Evolutionary conservation across 2,113 vertebrate genomes (phyloP), one percentile per base, ranked within the genome.

Genomic region (Camelus bactrianus): DNA sequence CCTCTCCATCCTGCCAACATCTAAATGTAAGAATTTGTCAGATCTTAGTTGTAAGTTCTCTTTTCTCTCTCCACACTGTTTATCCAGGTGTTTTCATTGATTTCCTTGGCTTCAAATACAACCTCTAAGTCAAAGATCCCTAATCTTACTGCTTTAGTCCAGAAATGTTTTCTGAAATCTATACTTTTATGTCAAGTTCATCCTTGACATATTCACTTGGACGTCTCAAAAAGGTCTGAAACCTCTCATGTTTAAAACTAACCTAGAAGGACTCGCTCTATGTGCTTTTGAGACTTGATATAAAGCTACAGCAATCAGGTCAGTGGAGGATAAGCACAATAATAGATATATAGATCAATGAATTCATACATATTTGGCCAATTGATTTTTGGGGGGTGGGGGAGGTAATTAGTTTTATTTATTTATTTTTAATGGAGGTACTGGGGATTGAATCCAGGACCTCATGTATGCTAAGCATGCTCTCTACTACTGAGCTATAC

Each of bases 61-160:
- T 62, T 69, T 75, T 60, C 3, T 58, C 28, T 75, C 26, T 38
- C 38, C 28, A 54, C 22, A 56, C 12, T 82, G 19, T 76, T 86
- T 76, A n/a, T 24, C 35, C n/a, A 15, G 26, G 26, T 46, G 52
- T 88, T 79, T 69, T 75, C n/a, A 73, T 60, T 56, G 67, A 81
- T 86, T 86, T 89, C n/a, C 62, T 87, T 93, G 52, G 19, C 48
- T 95, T 91, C 58, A 91, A 85, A 84, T 96, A 69, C 6, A 92
- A 35, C 64, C 69, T 64, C 54, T 60, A 90, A 42, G 13, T 16
- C 56, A 58, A 91, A 2, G 42, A 62, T 81, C 92, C 28, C 52
- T 54, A 65, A 89, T 72, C 12, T 56, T 92, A 56, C 12, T 32
- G 14, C 54, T 85, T 70, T 46, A 70, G 65, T 52, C 2, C 65